Base-by-base conservation (phyloP, 1,140 invertebrate genomes). In the Drosophila pruinosa region DNA sequence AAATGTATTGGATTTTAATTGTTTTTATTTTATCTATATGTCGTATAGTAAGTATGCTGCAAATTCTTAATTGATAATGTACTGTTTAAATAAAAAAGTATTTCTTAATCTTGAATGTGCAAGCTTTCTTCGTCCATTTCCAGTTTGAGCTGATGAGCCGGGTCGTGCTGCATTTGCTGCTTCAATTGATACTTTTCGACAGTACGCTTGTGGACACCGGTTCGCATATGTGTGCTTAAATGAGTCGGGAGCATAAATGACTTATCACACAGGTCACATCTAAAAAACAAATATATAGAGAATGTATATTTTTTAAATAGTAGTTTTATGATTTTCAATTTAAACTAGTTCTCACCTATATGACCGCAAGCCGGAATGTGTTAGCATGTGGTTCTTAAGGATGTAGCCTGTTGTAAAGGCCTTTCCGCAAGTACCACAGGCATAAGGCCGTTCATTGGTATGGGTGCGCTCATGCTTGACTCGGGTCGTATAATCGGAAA, bases 381-480 rank as follows among this genome's bases (percentile, higher is more conserved):
- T 86, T 0, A 89, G 58, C 79, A 89, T 81, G 31, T 89, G 85
- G 48, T 89, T 89, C 38, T 89, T 89, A 0, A 89, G 74, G 52
- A 89, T 85, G 50, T 89, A 85, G 17, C 81, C 92, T 70, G 93
- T 93, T 12, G 93, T 93, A 56, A 93, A 93, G 6, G 93, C 93
- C 77, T 93, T 93, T 8, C 93, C 93, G 62, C 93, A 93, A 54
- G 93, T 93, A 17, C 88, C 89, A 64, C 93, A 93, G 63, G 92
- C 93, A 67, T 93, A 93, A 2, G 93, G 93, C 5, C 93, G 81
- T 68, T 93, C 93, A 59, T 93, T 93, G 17, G 93, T 93, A 78
- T 93, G 93, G 43, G 93, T 93, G 7, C 93, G 76, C 38, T 89
- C 85, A 10, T 89, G 85, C 59, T 89, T 89, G 1, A 89, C 85